Conservation (phyloP, 92 coral and sea anemone species). For the Zoanthus gigantus region DNA sequence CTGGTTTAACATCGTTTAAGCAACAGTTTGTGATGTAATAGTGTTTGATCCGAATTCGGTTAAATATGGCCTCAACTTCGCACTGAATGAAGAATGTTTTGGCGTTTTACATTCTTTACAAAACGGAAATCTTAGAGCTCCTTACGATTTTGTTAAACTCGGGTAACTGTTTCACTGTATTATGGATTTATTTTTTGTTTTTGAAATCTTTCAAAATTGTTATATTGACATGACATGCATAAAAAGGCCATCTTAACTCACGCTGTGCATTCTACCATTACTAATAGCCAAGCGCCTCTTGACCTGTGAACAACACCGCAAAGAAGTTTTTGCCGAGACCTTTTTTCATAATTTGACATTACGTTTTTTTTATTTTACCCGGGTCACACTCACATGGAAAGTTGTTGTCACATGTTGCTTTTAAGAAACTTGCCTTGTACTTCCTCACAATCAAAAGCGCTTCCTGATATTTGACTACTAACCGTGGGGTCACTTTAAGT, state of each 20-base stretch:
- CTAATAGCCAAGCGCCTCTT: slow-evolving; percentile 23
- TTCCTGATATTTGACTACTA: not conserved
- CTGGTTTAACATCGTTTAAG: not conserved
- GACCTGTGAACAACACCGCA: not conserved
- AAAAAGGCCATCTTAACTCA: not conserved
- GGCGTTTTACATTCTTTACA: not conserved
- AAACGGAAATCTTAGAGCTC: not conserved
- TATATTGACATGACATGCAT: slow-evolving; percentile 1
- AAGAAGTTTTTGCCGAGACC: not conserved
- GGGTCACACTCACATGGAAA: not conserved
- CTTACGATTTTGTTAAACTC: not conserved
- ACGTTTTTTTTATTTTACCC: not conserved
- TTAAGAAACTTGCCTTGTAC: not conserved
- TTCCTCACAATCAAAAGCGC: not conserved
- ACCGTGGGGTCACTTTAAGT: not conserved
- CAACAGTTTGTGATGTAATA: not conserved
- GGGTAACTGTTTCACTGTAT: not conserved
- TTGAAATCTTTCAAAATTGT: not conserved
- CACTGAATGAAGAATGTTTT: not conserved
- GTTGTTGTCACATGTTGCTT: not conserved
- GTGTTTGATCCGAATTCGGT: not conserved
- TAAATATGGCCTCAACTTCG: not conserved
- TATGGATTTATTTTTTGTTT: not conserved
- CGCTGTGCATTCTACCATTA: not conserved
- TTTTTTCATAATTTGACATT: slow-evolving; percentile 2